Conservation (phyloP, 1,140 invertebrate genomes). For the Amphibalanus amphitrite region DNA sequence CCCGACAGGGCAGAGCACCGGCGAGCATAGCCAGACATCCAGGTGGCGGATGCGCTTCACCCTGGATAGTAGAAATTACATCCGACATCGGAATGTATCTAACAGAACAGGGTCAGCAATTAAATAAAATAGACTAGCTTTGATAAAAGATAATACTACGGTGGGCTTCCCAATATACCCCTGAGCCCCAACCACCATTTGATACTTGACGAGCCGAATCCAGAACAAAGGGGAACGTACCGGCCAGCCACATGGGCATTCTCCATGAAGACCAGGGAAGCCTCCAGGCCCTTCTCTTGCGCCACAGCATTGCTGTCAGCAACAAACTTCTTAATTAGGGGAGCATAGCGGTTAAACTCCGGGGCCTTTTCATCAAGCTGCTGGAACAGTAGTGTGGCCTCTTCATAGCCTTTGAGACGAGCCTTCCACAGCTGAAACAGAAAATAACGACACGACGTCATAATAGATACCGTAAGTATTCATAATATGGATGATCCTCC, state of each 20-base stretch:
- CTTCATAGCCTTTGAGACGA: conserved; percentile 79
- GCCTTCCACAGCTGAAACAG: conserved; percentile 70
- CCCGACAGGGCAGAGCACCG: no score
- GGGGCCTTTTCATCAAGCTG: conserved; percentile 68
- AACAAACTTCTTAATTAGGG: conserved; percentile 90
- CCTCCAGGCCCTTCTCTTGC: conserved; percentile 89
- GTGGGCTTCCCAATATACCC: no score
- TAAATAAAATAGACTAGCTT: no score
- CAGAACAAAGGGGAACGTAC: no score
- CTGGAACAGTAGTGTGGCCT: conserved; percentile 61
- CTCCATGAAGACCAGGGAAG: conserved; percentile 71
- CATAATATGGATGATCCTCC: background rate
- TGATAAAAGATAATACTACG: no score
- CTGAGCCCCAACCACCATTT: no score
- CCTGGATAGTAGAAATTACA: no score
- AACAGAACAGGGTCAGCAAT: no score
- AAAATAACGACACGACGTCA: background rate
- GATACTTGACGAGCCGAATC: no score
- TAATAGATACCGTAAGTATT: conserved; percentile 1
- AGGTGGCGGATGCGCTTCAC: no score
- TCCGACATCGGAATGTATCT: no score
- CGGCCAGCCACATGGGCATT: conserved; percentile 65
- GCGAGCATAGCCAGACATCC: no score
- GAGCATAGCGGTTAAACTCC: conserved; percentile 79
- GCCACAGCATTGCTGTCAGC: conserved; percentile 84